Evolutionary conservation across 2,888 invertebrate species (phyloP).

Genomic region (Cerastis rubricosa): DNA sequence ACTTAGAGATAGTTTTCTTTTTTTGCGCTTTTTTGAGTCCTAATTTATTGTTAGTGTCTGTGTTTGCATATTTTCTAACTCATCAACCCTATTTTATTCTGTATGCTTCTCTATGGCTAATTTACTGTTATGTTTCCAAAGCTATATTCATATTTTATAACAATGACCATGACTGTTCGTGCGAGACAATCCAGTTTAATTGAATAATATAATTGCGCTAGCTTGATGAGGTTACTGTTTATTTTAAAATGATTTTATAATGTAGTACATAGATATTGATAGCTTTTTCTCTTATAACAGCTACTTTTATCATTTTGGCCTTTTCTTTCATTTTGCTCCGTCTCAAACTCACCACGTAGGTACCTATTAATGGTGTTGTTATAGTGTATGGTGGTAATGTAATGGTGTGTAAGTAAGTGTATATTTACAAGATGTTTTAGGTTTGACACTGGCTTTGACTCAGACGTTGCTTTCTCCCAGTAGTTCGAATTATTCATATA

Average conservation of each 20-base stretch:
- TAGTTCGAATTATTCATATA: background rate
- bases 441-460: background rate
- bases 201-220: conserved; percentile 8
- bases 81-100: conserved; percentile 21
- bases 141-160: conserved; percentile 46
- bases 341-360: background rate
- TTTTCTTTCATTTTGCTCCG: background rate
- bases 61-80: background rate
- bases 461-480: background rate
- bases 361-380: background rate
- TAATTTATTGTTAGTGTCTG: background rate
- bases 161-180: conserved; percentile 52
- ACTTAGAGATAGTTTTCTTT: background rate
- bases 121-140: conserved; percentile 47
- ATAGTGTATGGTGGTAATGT: too few relatives aligned
- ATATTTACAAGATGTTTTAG: background rate
- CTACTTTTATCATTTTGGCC: background rate
- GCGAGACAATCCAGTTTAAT: conserved; percentile 33
- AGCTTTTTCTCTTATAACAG: background rate
- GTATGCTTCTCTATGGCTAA: conserved; percentile 28
- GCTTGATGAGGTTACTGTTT: background rate
- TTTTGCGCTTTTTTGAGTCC: background rate
- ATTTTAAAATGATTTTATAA: background rate
- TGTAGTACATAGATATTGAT: too few relatives aligned
- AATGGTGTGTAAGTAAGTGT: background rate